These are phyloP conservation scores for Porites rus DNA, from an alignment of 92 coral and sea anemone genomes.

Conservation along the genomic window DNA sequence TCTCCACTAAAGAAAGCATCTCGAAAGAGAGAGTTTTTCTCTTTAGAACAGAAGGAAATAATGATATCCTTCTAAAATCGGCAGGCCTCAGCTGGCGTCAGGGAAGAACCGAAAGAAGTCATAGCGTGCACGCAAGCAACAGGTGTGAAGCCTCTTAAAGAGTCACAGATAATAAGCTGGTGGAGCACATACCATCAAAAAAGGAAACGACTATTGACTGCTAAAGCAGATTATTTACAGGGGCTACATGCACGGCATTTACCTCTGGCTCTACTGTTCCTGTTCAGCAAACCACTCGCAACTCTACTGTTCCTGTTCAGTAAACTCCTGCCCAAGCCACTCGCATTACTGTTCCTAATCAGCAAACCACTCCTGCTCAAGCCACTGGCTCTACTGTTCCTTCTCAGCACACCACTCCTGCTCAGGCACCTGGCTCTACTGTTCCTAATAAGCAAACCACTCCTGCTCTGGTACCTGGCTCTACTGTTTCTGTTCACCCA, in stretches of 20 bases:
- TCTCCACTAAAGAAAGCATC: constrained; percentile 1
- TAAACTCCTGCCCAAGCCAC: too few species aligned
- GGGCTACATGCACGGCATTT: not conserved
- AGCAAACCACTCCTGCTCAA: too few species aligned
- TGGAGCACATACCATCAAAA: not conserved
- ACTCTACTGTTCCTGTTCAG: too few species aligned
- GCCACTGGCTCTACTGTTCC: constrained; percentile 18
- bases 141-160: constrained; percentile 1
- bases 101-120: constrained; percentile 13
- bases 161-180: not conserved
- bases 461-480: not conserved
- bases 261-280: not conserved
- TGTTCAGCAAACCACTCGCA: too few species aligned
- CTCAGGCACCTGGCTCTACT: not conserved
- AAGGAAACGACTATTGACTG: too few species aligned
- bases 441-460: not conserved
- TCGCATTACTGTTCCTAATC: too few species aligned
- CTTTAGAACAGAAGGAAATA: not conserved
- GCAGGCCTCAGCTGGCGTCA: constrained; percentile 2
- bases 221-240: too few species aligned
- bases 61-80: constrained; percentile 4
- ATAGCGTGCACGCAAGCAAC: not conserved
- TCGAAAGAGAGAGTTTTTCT: not conserved
- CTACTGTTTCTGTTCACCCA: not conserved
- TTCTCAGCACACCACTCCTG: not conserved